Conservation (phyloP, 2,797 vertebrate species). For the Masticophis lateralis region DNA sequence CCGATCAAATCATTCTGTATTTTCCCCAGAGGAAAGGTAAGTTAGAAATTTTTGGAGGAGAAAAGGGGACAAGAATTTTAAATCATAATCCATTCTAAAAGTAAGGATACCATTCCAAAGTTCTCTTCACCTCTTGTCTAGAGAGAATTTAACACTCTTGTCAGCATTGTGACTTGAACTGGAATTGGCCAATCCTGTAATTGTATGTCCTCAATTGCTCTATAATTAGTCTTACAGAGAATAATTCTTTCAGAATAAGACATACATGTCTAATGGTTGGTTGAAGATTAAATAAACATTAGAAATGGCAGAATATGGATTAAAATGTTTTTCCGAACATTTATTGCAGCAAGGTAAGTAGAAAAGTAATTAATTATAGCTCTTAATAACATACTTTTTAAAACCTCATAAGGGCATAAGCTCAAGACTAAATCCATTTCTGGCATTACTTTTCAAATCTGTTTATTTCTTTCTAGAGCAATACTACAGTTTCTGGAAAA, state of each 20-base stretch:
- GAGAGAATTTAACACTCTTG: not conserved
- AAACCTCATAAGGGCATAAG: not conserved
- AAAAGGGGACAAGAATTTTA: not conserved
- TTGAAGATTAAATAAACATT: not conserved
- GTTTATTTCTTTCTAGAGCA: conserved; percentile 1
- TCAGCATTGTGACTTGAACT: not conserved
- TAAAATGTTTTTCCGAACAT: not conserved
- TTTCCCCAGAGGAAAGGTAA: not conserved
- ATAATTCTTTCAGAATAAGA: not conserved
- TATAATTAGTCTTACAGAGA: not conserved
- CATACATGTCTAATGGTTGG: not conserved
- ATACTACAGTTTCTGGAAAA: conserved; percentile 1
- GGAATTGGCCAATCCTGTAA: not conserved
- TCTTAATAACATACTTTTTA: not conserved
- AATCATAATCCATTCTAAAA: not conserved
- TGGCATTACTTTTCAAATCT: not conserved
- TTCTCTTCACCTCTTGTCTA: not conserved
- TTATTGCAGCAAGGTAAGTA: not conserved
- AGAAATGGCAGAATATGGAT: not conserved
- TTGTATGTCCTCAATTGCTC: not conserved
- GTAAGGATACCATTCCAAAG: not conserved
- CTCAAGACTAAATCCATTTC: not conserved
- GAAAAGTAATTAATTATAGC: not conserved
- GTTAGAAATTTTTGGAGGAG: not conserved
- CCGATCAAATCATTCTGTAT: not conserved